Evolutionary conservation across 37 sponge, comb jelly and placozoan genomes (phyloP), one percentile per base, ranked within the genome.

Genomic region (Dysidea cf. avara): DNA sequence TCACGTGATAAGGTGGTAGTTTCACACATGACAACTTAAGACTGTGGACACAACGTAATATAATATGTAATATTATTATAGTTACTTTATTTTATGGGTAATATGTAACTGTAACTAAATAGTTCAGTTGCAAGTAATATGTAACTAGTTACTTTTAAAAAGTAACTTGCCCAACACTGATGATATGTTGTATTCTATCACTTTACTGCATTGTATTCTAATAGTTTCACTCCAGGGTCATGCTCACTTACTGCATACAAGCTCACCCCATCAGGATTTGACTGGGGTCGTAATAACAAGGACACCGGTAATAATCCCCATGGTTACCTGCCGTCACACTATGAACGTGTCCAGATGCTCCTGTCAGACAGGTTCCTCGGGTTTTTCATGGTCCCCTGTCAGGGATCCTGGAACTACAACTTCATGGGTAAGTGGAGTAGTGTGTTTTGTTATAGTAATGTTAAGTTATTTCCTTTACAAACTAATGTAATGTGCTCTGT

Each of bases 331-430:
- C 99, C 99, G 56, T 98, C 99, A 1, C 99, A 98, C 65, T 98
- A 98, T 66, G 99, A 98, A 86, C 88, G 87, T 65, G 96, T 98
- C 5, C 99, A 98, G 86, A 98, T 98, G 99, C 72, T 98, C 29
- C 83, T 98, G 38, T 98, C 99, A 35, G 99, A 98, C 50, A 60
- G 99, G 36, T 98, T 98, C 86, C 83, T 94, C 17, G 99, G 99
- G 35, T 98, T 98, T 84, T 98, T 98, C 88, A 98, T 98, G 99
- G 87, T 92, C 4, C 99, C 99, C 16, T 90, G 90, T 16, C 87
- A 86, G 68, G 90, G 93, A 1, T 89, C 99, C 33, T 98, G 99
- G 99, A 98, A 98, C 82, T 98, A 94, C 76, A 98, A 98, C 87
- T 98, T 98, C 71, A 98, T 98, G 99, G 99, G 99, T 91, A 18